Conservation (phyloP, 2,797 vertebrate species). For the Takifugu ocellatus region DNA sequence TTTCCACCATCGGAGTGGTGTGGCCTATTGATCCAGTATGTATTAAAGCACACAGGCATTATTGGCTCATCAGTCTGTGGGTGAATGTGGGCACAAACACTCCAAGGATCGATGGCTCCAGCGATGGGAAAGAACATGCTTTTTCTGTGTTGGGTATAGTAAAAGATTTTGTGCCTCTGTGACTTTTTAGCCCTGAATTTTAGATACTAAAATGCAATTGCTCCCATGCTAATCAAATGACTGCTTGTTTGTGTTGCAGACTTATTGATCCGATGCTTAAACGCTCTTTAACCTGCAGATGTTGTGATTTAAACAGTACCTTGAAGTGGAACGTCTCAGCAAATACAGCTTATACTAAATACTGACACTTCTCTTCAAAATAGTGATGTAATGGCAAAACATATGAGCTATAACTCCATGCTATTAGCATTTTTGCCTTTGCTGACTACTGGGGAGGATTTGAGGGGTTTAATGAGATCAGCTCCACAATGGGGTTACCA, state of each 20-base stretch:
- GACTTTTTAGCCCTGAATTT: neutral
- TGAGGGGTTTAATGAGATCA: no score
- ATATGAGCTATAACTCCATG: no score
- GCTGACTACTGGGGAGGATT: no score
- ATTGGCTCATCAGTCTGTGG: slow-evolving; percentile 24
- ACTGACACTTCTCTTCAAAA: no score
- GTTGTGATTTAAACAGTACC: no score
- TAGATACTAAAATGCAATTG: neutral
- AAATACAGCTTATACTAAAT: no score
- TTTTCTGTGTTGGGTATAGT: slow-evolving; percentile 2
- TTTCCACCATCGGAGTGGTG: slow-evolving; percentile 21
- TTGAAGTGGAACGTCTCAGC: no score
- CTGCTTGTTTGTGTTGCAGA: neutral
- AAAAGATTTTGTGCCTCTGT: neutral
- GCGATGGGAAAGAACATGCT: neutral
- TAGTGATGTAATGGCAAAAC: no score
- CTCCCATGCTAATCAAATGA: neutral
- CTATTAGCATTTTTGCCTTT: no score
- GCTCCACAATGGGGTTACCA: no score
- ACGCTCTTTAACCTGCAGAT: no score
- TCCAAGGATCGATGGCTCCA: neutral
- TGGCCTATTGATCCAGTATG: slow-evolving; percentile 26
- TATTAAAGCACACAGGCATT: slow-evolving; percentile 6
- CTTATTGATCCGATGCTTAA: neutral
- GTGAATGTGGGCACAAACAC: neutral